A percentile compares a stretch with the other conserved stretches of the same genome.
These are phyloP conservation scores for Acrocyrtus sp. DNA, from an alignment of 2,888 invertebrate genomes.

Conservation along the genomic window DNA sequence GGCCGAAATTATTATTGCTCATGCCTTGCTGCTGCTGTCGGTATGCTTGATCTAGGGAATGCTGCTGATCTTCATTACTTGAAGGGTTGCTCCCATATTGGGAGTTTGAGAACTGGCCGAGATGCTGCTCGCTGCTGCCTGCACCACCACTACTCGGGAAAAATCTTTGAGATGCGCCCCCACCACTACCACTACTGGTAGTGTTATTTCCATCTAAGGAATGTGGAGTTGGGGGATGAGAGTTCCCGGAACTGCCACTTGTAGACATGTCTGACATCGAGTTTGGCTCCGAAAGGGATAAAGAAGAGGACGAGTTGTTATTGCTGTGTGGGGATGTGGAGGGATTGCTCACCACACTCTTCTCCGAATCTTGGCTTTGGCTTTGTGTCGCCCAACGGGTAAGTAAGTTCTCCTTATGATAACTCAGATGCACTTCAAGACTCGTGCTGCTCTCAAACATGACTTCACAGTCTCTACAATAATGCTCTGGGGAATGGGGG, in stretches of 20 bases:
- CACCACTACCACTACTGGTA: conserved; percentile 28
- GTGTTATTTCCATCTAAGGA: conserved; percentile 39
- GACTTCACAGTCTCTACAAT: conserved; percentile 81
- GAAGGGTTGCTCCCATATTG: conserved; percentile 64
- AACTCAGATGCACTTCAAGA: conserved; percentile 81
- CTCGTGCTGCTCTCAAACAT: conserved; percentile 80
- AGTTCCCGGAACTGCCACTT: conserved; percentile 53
- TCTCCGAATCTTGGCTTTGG: conserved; percentile 66
- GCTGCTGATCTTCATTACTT: conserved; percentile 31
- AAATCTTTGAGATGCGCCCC: conserved; percentile 39
- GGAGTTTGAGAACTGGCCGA: conserved; percentile 51
- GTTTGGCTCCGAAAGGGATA: conserved; percentile 48
- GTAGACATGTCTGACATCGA: conserved; percentile 53
- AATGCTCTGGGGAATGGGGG: conserved; percentile 66
- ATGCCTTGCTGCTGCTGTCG: conserved; percentile 62
- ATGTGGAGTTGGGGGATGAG: conserved; percentile 54
- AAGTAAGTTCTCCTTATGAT: conserved; percentile 81
- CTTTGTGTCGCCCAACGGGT: conserved; percentile 84
- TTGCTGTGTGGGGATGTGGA: conserved; percentile 45
- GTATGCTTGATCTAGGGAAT: conserved; percentile 56
- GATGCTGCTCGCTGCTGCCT: conserved; percentile 61
- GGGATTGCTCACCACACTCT: conserved; percentile 48
- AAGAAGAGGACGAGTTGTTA: conserved; percentile 40
- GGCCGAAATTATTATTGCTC: conserved; percentile 67
- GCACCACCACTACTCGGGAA: conserved; percentile 35